A percentile compares a stretch with the other conserved stretches of the same genome.
Evolutionary conservation across 2,888 invertebrate species (phyloP).

Genomic region (Campoletis raptor): DNA sequence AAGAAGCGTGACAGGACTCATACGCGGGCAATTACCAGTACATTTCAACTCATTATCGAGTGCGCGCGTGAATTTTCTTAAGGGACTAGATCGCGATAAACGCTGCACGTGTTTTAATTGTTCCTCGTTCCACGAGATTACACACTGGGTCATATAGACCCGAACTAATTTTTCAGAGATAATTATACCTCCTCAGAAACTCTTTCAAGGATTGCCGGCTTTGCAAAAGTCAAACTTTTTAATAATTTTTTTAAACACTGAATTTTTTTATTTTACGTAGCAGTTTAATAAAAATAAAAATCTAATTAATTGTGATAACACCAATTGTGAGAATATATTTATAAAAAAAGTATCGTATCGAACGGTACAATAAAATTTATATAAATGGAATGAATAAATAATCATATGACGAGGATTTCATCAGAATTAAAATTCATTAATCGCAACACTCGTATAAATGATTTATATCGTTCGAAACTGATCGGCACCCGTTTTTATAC

Average conservation of each 20-base stretch:
- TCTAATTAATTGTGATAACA: not conserved
- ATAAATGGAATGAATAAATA: not conserved
- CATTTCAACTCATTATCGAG: conserved; percentile 31
- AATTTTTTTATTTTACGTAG: no score
- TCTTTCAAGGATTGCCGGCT: no score
- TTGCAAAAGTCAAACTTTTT: no score
- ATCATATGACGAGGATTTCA: not conserved
- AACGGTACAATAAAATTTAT: not conserved
- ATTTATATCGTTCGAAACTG: conserved; percentile 21
- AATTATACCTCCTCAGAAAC: no score
- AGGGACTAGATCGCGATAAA: conserved; percentile 9
- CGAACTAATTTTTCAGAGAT: no score
- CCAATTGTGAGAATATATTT: not conserved
- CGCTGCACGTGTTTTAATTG: conserved; percentile 7
- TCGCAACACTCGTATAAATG: conserved; percentile 22
- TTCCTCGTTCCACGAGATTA: not conserved
- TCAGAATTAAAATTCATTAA: conserved; percentile 32
- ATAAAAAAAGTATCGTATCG: not conserved
- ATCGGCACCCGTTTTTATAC: conserved; percentile 7
- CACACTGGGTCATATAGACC: no score
- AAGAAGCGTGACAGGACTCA: conserved; percentile 59
- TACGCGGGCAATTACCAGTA: conserved; percentile 37
- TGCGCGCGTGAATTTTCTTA: not conserved
- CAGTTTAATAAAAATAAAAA: not conserved
- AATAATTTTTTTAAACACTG: no score